Evolutionary conservation across 2,797 vertebrate species (phyloP).

Genomic region (Chelmon rostratus): DNA sequence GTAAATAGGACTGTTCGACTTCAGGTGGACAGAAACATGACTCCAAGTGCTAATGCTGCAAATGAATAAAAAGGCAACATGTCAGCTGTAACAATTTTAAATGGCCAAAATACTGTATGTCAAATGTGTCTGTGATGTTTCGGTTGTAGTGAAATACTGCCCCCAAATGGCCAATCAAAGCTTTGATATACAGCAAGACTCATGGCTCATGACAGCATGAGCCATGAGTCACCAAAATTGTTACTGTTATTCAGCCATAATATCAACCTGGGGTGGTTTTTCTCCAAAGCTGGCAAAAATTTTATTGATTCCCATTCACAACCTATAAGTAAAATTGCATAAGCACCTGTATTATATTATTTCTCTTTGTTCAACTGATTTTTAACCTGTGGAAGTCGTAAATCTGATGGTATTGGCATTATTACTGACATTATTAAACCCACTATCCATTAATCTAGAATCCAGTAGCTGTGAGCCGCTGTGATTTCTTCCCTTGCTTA

Average conservation of each 20-base stretch:
- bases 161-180: background rate
- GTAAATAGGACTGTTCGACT: background rate
- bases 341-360: background rate
- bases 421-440: background rate
- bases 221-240: background rate
- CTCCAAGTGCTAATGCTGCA: no score
- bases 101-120: no score
- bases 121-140: background rate
- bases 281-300: no score
- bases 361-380: background rate
- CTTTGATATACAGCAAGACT: background rate
- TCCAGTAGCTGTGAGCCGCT: background rate
- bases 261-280: background rate
- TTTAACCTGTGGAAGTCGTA: background rate
- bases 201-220: background rate
- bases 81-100: no score
- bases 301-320: background rate
- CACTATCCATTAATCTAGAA: background rate
- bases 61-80: no score
- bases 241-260: background rate
- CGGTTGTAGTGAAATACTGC: background rate
- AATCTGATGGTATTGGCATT: background rate
- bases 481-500: conserved; percentile 27
- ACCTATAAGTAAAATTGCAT: background rate
- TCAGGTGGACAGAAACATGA: no score